These are phyloP conservation scores for Echeneis naucrates DNA, from an alignment of 2,797 vertebrate genomes.

Conservation along the genomic window DNA sequence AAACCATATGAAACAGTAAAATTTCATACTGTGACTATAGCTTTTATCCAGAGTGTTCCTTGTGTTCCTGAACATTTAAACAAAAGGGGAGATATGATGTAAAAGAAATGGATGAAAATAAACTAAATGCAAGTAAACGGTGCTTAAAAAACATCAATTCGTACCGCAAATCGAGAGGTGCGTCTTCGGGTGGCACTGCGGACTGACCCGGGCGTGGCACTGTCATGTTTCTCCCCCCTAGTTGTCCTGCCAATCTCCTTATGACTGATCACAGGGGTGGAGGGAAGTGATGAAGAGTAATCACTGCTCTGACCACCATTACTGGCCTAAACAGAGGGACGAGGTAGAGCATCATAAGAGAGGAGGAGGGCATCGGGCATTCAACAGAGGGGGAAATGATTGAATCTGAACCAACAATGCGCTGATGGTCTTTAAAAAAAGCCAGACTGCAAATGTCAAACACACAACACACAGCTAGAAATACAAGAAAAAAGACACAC, in stretches of 20 bases:
- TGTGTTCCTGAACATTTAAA: no score
- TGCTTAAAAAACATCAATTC: background rate
- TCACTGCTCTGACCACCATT: constrained; percentile 93
- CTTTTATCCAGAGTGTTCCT: background rate
- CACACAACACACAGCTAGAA: background rate
- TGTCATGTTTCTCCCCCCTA: constrained; percentile 84
- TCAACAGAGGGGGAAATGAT: constrained; percentile 26
- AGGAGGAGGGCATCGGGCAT: no score
- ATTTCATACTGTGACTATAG: background rate
- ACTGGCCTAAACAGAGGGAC: constrained; percentile 83
- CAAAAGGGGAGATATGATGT: background rate
- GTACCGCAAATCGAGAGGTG: constrained; percentile 90
- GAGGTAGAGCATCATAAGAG: constrained; percentile 16
- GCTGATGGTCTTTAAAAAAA: constrained; percentile 10
- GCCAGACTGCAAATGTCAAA: constrained; percentile 6
- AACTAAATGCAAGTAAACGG: background rate
- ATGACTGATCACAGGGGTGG: constrained; percentile 93
- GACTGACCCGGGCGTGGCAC: constrained; percentile 88
- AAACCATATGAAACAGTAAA: background rate
- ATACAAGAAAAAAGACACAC: no score
- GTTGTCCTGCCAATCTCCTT: constrained; percentile 87
- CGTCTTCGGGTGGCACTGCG: constrained; percentile 90
- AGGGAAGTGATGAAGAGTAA: constrained; percentile 94
- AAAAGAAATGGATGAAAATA: background rate
- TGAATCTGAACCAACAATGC: constrained; percentile 23